Conservation (phyloP, 2,797 vertebrate genomes). For the Malacoctenus gilli region DNA sequence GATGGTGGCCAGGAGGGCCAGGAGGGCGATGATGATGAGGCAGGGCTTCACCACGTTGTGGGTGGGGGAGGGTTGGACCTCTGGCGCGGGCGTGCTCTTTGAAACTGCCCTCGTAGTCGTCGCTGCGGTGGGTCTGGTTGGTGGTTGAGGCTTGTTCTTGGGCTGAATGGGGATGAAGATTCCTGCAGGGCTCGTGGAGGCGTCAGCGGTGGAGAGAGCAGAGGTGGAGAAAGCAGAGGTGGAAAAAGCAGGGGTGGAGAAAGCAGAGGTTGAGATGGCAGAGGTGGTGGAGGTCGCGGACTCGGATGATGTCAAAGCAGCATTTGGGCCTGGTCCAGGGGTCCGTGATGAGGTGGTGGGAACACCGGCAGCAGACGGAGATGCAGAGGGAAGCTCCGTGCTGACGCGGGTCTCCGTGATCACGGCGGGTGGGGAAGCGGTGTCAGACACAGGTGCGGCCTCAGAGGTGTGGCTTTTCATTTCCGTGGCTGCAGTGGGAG, state of each 20-base stretch:
- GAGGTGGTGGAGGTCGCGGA: conserved; percentile 1
- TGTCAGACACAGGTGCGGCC: neutral
- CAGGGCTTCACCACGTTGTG: conserved; percentile 68
- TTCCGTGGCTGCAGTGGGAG: neutral
- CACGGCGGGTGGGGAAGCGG: neutral
- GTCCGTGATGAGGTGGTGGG: neutral
- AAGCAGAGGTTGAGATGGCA: too few relatives aligned
- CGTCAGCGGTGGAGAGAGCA: conserved; percentile 6
- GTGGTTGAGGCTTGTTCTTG: neutral
- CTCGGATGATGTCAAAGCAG: too few relatives aligned
- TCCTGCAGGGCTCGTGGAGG: conserved; percentile 19
- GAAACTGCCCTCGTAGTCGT: neutral
- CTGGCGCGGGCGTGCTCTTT: neutral
- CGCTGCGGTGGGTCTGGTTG: neutral
- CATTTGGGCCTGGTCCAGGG: too few relatives aligned
- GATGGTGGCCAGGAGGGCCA: conserved; percentile 81
- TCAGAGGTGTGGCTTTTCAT: neutral
- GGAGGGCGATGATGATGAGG: conserved; percentile 81
- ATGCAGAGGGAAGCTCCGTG: neutral
- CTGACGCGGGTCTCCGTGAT: neutral
- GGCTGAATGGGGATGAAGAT: neutral
- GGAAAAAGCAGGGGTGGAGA: neutral
- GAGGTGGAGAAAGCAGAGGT: neutral
- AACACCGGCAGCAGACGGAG: neutral
- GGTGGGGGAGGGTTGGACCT: conserved; percentile 43